A percentile compares a stretch with the other conserved stretches of the same genome.
Conservation (phyloP, 1,140 invertebrate genomes). For the Prorops nasuta region DNA sequence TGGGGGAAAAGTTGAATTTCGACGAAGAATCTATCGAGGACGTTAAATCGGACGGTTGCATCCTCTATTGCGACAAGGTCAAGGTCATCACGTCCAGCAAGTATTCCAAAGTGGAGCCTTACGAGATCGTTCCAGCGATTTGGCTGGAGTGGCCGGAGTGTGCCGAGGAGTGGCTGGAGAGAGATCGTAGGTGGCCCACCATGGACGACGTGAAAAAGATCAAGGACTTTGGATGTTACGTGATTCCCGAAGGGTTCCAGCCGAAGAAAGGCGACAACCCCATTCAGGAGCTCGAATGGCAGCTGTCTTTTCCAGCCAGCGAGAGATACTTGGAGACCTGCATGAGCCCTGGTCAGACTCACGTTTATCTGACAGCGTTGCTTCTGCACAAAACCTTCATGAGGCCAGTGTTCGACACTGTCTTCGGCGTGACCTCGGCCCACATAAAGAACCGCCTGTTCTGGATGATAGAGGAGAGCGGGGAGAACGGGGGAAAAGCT, state of each 20-base stretch:
- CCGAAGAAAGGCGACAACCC: conserved; percentile 60
- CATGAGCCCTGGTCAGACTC: conserved; percentile 67
- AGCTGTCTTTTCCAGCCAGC: conserved; percentile 69
- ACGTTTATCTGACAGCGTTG: conserved; percentile 66
- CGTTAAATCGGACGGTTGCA: conserved; percentile 59
- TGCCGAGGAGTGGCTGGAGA: conserved; percentile 64
- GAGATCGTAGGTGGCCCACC: conserved; percentile 67
- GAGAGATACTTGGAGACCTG: conserved; percentile 71
- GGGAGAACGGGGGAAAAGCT: too few species aligned
- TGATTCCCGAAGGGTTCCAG: conserved; percentile 67
- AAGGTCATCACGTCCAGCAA: conserved; percentile 17
- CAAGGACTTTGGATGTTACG: conserved; percentile 65
- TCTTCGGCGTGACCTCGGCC: conserved; percentile 60
- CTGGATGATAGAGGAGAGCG: conserved; percentile 73
- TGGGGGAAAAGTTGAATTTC: conserved; percentile 58
- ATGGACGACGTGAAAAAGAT: conserved; percentile 65
- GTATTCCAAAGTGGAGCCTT: conserved; percentile 50
- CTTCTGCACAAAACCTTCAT: conserved; percentile 68
- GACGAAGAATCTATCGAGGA: conserved; percentile 48
- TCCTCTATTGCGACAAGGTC: conserved; percentile 59
- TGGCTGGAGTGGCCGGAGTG: conserved; percentile 65
- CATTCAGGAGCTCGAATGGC: conserved; percentile 69
- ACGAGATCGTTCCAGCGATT: conserved; percentile 66
- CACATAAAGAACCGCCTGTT: conserved; percentile 78
- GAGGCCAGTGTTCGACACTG: conserved; percentile 57